Evolutionary conservation across 37 sponge, comb jelly and placozoan genomes (phyloP).

Genomic region (Ianthella basta): DNA sequence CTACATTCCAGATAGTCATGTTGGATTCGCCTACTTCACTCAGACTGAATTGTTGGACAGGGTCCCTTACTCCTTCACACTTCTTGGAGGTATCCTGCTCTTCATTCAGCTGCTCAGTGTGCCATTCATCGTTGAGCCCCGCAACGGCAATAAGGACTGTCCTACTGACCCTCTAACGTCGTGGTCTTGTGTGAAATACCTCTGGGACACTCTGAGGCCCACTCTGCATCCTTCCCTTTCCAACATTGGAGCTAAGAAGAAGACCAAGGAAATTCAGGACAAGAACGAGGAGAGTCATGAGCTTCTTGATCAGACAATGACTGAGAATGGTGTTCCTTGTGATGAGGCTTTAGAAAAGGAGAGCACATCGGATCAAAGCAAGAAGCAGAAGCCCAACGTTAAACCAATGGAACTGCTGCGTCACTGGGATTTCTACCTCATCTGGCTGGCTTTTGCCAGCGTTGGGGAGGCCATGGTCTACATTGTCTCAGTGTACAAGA

Average conservation of each 20-base stretch:
- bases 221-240: no score
- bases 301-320: no score
- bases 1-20: conserved; percentile 11
- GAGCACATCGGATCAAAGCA: no score
- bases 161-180: no score
- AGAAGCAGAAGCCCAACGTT: conserved; percentile 42
- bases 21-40: conserved; percentile 17
- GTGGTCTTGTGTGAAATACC: no score
- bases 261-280: no score
- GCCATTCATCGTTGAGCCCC: not conserved
- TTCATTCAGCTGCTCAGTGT: not conserved
- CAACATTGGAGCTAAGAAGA: no score
- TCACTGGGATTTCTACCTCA: conserved; percentile 70
- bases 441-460: conserved; percentile 75
- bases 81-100: not conserved
- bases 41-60: conserved; percentile 37
- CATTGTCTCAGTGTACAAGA: conserved; percentile 69
- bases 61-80: conserved; percentile 40
- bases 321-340: no score
- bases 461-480: conserved; percentile 56
- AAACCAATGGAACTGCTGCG: conserved; percentile 65
- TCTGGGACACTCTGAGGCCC: no score
- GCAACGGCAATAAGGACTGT: no score
- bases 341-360: no score
- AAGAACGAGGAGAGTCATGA: no score